A percentile compares a stretch with the other conserved stretches of the same genome.
phyloP scores from a whole-genome alignment of 2,888 invertebrate species.

The Spodoptera exigua region DNA sequence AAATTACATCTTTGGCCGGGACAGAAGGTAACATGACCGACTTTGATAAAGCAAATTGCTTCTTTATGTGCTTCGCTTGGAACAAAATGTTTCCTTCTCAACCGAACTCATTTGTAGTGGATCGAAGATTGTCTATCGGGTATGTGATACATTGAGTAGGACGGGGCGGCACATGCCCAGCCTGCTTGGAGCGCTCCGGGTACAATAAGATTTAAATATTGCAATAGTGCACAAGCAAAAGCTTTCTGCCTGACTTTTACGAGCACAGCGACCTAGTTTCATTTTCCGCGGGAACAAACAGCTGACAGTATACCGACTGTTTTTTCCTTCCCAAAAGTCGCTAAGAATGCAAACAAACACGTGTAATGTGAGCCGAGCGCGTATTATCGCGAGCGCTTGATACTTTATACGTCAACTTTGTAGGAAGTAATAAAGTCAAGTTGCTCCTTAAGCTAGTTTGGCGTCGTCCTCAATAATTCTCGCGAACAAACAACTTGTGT shows the following conservation, averaged over 20 bases:
- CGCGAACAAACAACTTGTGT: constrained; percentile 41
- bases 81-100: constrained; percentile 15
- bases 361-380: constrained; percentile 16
- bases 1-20: no score
- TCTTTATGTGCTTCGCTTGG: neutral
- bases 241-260: constrained; percentile 16
- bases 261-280: constrained; percentile 42
- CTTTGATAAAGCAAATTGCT: no score
- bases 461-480: constrained; percentile 40
- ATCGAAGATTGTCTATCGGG: constrained; percentile 34
- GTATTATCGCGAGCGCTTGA: constrained; percentile 27
- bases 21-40: no score
- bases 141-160: constrained; percentile 13
- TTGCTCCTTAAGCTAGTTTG: constrained; percentile 30
- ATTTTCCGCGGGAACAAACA: constrained; percentile 28
- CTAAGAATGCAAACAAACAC: constrained; percentile 33
- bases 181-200: constrained; percentile 5
- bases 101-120: constrained; percentile 25
- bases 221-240: constrained; percentile 46
- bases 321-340: constrained; percentile 29
- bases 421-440: constrained; percentile 41
- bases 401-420: constrained; percentile 28
- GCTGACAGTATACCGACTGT: constrained; percentile 18
- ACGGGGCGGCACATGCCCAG: constrained; percentile 6
- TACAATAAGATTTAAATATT: constrained; percentile 48